Percentiles rank a stretch among this genome's conserved stretches.
phyloP scores from a whole-genome alignment of 2,797 vertebrate genomes.

The Phoxinus dragarum region DNA sequence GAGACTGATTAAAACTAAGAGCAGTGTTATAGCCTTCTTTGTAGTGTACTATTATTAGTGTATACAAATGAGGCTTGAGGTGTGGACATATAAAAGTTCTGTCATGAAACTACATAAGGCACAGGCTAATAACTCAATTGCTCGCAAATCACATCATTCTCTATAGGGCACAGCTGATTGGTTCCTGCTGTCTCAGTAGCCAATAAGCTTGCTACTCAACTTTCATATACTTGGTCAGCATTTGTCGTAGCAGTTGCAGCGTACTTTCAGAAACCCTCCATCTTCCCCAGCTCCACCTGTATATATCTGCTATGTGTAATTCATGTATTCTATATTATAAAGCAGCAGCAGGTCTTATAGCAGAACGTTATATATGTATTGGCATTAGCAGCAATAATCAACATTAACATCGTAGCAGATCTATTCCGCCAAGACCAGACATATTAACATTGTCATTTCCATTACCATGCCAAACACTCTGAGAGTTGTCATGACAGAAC shows the following conservation, averaged over 20 bases:
- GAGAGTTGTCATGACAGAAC: neutral
- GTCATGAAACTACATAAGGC: neutral
- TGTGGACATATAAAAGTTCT: neutral
- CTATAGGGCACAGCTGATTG: neutral
- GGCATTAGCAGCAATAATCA: neutral
- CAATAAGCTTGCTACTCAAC: neutral
- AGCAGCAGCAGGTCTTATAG: neutral
- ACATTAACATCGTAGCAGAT: neutral
- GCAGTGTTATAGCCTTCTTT: neutral
- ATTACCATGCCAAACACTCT: neutral
- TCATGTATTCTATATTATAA: neutral
- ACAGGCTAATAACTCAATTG: neutral
- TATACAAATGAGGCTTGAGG: neutral
- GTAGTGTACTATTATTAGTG: neutral
- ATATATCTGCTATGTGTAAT: neutral
- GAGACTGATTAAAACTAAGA: conserved; percentile 54
- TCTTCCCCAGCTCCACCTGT: neutral
- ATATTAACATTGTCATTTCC: neutral
- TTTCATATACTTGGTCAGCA: neutral
- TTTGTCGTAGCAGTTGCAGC: too few relatives aligned
- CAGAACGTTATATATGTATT: neutral
- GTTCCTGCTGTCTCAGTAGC: neutral
- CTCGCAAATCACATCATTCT: neutral
- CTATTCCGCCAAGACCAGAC: neutral
- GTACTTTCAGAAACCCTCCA: neutral